Evolutionary conservation across 2,797 vertebrate species (phyloP), one percentile per base, ranked within the genome.

Genomic region (Pseudochirops cupreus): DNA sequence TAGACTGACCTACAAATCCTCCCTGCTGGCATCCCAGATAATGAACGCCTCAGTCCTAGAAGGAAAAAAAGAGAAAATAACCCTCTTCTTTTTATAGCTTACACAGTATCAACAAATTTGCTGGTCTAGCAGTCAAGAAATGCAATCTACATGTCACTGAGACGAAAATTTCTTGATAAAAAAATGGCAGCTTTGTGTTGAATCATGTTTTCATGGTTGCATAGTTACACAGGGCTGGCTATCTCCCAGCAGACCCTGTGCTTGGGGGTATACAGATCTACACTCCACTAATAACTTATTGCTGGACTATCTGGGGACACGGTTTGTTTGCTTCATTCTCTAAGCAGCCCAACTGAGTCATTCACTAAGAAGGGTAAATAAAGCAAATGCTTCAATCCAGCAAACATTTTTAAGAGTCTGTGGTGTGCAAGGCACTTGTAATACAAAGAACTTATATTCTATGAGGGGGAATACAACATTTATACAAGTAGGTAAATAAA

Each of bases 61-160:
- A 18, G 12, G 10, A 91, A 91, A 74, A 91, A 95, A 58, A 12
- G 50, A 90, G 57, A 95, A 92, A 33, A 91, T 92, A 90, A 89
- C 46, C 46, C 55, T 62, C 58, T 58, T 93, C 94, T 56, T 92
- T 92, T 74, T 55, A 56, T 9, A 91, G 39, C 28, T 57, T 54
- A 55, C 54, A 74, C 31, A 74, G 91, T 89, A 39, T 31, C 91
- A 92, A 13, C 50, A 92, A 33, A 89, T 55, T 92, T 90, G 93
- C 67, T 92, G 14, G 12, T 13, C 56, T 29, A 55, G 87, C 13
- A 26, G 87, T 89, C 33, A 91, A 1, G 90, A 59, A 54, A 91
- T 39, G 62, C 91, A 93, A 16, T n/a, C 74, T 87, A 95, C 93
- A 92, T 46, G 46, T 91, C 62, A 55, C 4, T 26, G 39, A 87